A percentile compares a stretch with the other conserved stretches of the same genome.
Evolutionary conservation across 2,888 invertebrate species (phyloP).

Genomic region (Neria commutata): DNA sequence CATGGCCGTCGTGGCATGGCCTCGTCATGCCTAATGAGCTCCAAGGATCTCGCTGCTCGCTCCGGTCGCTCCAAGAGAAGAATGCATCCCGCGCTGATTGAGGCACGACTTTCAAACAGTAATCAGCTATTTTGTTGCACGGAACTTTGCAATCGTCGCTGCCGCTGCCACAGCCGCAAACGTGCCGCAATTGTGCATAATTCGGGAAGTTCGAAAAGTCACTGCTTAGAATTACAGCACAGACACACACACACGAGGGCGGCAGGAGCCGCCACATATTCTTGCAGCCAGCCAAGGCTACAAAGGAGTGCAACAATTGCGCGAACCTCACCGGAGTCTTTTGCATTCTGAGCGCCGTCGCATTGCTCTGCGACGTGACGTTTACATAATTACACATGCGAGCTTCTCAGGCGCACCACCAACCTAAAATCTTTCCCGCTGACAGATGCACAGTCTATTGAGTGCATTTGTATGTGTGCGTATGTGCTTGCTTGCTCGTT

Average conservation of each 20-base stretch:
- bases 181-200: slow-evolving; percentile 30
- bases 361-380: neutral
- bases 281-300: neutral
- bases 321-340: neutral
- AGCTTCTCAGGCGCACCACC: neutral
- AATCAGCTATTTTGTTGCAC: neutral
- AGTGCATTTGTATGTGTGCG: slow-evolving; percentile 48
- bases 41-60: no score
- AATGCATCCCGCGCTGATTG: no score
- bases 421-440: no score
- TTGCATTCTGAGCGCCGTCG: neutral
- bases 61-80: no score
- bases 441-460: no score
- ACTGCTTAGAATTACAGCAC: neutral
- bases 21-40: no score
- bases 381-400: slow-evolving; percentile 1
- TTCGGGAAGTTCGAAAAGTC: slow-evolving; percentile 24
- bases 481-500: no score
- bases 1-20: no score
- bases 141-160: no score
- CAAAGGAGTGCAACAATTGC: neutral
- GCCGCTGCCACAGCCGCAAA: slow-evolving; percentile 1
- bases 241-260: neutral
- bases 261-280: neutral
- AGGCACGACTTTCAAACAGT: neutral